A percentile compares a stretch with the other conserved stretches of the same genome.
Conservation (phyloP, 2,888 invertebrate genomes). For the Lamproptera curius region DNA sequence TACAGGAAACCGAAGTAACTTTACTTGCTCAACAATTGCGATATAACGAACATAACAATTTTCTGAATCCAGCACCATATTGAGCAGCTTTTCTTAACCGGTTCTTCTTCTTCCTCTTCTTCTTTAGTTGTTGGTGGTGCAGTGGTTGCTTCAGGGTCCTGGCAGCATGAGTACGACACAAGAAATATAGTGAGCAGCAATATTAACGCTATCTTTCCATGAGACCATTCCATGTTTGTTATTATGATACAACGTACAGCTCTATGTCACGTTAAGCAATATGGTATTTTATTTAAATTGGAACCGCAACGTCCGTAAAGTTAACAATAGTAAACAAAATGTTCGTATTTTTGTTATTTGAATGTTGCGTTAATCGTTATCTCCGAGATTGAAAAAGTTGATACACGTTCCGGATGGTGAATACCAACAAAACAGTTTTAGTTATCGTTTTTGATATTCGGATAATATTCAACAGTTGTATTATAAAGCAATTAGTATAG, state of each 20-base stretch:
- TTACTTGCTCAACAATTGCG: conserved; percentile 62
- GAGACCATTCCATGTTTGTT: conserved; percentile 29
- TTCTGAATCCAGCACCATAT: conserved; percentile 77
- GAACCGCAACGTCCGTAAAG: neutral
- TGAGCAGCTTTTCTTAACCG: conserved; percentile 58
- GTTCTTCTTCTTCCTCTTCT: conserved; percentile 63
- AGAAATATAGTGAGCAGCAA: conserved; percentile 36
- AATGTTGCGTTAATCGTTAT: neutral
- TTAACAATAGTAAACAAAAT: neutral
- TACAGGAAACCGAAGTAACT: neutral
- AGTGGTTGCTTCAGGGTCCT: conserved; percentile 54
- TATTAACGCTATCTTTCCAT: conserved; percentile 39
- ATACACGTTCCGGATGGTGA: conserved; percentile 5
- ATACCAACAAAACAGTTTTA: no score
- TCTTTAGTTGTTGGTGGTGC: conserved; percentile 42
- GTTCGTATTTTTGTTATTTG: neutral
- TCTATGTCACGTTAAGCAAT: neutral
- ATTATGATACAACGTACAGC: neutral
- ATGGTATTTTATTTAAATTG: neutral
- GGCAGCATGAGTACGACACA: conserved; percentile 41
- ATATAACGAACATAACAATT: conserved; percentile 70
- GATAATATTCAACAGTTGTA: no score
- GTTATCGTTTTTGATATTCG: no score
- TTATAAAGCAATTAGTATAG: no score
- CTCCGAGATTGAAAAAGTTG: conserved; percentile 2